These are phyloP conservation scores for Allacma fusca DNA, from an alignment of 2,888 invertebrate species.

Conservation along the genomic window DNA sequence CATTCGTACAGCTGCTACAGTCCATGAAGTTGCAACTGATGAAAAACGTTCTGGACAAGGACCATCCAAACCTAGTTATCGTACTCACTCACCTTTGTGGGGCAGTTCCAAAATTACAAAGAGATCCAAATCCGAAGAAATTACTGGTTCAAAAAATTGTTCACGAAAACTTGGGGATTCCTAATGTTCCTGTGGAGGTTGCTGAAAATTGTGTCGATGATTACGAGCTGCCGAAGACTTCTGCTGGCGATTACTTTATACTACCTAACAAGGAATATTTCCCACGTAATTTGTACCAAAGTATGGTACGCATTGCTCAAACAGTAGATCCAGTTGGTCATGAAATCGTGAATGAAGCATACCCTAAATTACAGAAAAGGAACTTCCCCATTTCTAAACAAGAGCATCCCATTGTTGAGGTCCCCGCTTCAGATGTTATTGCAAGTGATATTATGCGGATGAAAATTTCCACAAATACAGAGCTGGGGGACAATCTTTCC, in stretches of 20 bases:
- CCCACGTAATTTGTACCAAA: background rate
- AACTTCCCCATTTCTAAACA: too few species aligned
- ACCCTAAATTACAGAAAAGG: background rate
- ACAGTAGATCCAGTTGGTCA: background rate
- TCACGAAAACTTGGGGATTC: background rate
- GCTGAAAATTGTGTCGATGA: background rate
- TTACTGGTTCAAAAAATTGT: background rate
- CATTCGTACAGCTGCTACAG: background rate
- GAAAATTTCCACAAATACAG: background rate
- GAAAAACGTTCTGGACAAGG: background rate
- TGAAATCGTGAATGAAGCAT: background rate
- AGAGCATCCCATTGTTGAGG: background rate
- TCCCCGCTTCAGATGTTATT: background rate
- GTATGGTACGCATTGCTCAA: background rate
- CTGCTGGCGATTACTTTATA: background rate
- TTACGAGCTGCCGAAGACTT: background rate
- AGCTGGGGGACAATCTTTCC: background rate
- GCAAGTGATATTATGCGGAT: background rate
- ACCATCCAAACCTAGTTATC: background rate
- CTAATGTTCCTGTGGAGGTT: slow-evolving; percentile 4
- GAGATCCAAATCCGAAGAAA: background rate
- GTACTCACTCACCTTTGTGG: background rate
- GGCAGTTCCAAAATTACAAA: background rate
- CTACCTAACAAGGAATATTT: background rate
- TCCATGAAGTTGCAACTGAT: background rate